Percentiles rank a stretch among this genome's conserved stretches.
These are phyloP conservation scores for Matsumyia berberina DNA, from an alignment of 2,888 invertebrate species.

Conservation along the genomic window DNA sequence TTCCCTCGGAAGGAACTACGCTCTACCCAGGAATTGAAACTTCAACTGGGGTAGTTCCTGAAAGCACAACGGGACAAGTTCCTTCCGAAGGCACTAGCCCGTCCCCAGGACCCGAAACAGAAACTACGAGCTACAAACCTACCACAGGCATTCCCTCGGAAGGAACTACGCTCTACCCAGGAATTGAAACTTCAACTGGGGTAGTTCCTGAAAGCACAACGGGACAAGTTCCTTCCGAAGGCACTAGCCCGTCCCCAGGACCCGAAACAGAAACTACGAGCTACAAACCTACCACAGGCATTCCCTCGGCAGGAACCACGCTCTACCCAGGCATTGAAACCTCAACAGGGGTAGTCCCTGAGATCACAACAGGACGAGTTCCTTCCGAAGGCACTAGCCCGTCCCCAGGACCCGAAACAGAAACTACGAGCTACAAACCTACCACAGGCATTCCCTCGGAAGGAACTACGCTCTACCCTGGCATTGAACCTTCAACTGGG, in stretches of 20 bases:
- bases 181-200: not conserved
- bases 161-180: not conserved
- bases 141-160: not conserved
- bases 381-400: too few relatives aligned
- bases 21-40: too few relatives aligned
- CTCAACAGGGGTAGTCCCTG: too few relatives aligned
- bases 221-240: not conserved
- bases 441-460: not conserved
- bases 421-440: not conserved
- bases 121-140: not conserved
- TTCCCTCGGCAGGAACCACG: not conserved
- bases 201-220: not conserved
- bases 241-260: not conserved
- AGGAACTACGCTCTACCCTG: too few relatives aligned
- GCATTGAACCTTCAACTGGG: too few relatives aligned
- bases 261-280: not conserved
- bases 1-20: too few relatives aligned
- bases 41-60: too few relatives aligned
- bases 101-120: not conserved
- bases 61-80: not conserved
- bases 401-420: not conserved
- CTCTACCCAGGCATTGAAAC: too few relatives aligned
- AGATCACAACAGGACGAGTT: too few relatives aligned
- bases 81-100: not conserved
- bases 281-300: not conserved